phyloP scores from a whole-genome alignment of 2,113 vertebrate species.

The Epinephelus moara region DNA sequence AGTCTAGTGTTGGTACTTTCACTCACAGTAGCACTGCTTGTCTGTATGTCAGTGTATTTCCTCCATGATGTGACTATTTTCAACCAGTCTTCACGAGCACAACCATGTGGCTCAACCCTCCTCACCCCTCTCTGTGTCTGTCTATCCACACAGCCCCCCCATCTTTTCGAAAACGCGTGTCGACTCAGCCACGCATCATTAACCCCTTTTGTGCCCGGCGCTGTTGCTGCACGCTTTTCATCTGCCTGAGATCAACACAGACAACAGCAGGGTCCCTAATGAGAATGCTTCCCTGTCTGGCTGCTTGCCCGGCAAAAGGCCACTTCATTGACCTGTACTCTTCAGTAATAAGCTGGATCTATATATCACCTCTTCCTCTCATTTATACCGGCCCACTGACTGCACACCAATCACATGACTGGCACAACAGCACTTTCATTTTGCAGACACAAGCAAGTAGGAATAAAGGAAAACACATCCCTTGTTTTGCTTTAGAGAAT shows the following conservation, averaged over 20 bases:
- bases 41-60: background rate
- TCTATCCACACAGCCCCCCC: constrained; percentile 9
- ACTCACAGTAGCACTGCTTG: background rate
- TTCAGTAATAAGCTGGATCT: constrained; percentile 32
- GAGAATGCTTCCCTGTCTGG: constrained; percentile 41
- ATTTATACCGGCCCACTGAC: background rate
- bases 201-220: constrained; percentile 65
- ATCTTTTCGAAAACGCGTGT: constrained; percentile 49
- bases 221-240: constrained; percentile 63
- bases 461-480: background rate
- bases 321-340: constrained; percentile 23
- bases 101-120: background rate
- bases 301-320: constrained; percentile 35
- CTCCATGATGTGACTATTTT: background rate
- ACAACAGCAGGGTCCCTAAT: constrained; percentile 54
- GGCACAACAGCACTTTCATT: background rate
- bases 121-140: constrained; percentile 8
- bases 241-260: constrained; percentile 45
- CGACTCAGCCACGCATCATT: constrained; percentile 68
- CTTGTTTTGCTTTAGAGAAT: constrained; percentile 32
- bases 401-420: constrained; percentile 10
- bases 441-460: constrained; percentile 10
- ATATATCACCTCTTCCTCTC: constrained; percentile 24
- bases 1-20: background rate
- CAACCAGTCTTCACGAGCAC: background rate